Evolutionary conservation across 2,113 vertebrate species (phyloP).

Genomic region (Marmota flaviventris): DNA sequence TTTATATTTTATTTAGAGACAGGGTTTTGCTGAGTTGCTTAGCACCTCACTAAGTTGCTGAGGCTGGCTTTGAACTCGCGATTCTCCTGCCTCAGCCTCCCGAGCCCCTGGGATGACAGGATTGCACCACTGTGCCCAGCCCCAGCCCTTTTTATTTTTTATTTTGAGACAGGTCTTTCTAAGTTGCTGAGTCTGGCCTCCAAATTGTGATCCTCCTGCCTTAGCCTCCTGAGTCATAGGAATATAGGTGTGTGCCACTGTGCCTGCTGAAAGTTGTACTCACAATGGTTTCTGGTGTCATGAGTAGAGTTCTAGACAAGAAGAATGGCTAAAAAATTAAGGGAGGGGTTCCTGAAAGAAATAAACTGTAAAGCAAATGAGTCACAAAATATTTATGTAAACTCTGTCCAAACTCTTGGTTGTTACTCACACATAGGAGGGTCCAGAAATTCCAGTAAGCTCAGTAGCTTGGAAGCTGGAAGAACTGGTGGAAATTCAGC

Average conservation of each 20-base stretch:
- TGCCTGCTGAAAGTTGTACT: not conserved
- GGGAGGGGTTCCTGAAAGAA: not conserved
- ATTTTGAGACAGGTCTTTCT: not conserved
- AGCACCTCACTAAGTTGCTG: no score
- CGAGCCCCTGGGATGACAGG: no score
- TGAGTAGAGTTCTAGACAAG: not conserved
- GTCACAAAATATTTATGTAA: not conserved
- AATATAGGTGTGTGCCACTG: not conserved
- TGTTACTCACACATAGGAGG: no score
- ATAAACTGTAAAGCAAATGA: not conserved
- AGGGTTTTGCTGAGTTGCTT: no score
- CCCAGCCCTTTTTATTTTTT: not conserved
- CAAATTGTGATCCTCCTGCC: not conserved
- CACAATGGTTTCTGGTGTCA: not conserved
- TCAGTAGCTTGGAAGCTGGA: not conserved
- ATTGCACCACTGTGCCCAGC: no score
- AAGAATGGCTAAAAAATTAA: not conserved
- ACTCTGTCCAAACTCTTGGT: not conserved
- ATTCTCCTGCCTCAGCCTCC: no score
- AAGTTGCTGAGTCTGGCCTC: not conserved
- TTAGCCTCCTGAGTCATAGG: not conserved
- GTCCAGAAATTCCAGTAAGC: not conserved
- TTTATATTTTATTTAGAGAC: no score
- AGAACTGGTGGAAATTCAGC: not conserved
- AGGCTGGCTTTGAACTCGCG: no score